Evolutionary conservation across 2,888 invertebrate genomes (phyloP), one percentile per base, ranked within the genome.

Genomic region (Ctena decussata): DNA sequence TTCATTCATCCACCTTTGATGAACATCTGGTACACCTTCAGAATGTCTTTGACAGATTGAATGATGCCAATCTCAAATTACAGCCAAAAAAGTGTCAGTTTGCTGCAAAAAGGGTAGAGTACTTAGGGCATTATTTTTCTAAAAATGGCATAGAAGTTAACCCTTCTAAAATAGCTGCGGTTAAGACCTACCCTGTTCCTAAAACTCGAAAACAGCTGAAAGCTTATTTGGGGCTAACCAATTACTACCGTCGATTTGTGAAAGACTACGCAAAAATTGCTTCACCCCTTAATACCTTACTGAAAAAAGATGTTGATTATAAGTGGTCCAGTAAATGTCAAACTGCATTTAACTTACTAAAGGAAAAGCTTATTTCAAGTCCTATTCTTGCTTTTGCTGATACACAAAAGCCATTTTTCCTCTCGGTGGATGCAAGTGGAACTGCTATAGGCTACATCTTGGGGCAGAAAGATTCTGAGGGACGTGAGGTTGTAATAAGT

Each of bases 191-290:
- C 72, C 89, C 89, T 8, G 18, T 32, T 15, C 91, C 90, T 27
- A 82, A 81, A 46, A 81, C 71, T 12, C 79, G 72, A 32, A 82
- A 82, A 57, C 41, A 86, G 24, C 76, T 89, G 15, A 71, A 79
- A 37, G 27, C 41, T 21, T 86, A 85, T 46, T 53, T 90, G 32
- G 89, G 91, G 0, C 37, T 89, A 0, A 77, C 78, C 15, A 82
- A 86, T 30, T 87, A 87, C 44, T 90, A 89, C 30, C 71, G 89
- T 11, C 70, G 77, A 21, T 90, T 90, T 78, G 80, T 89, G 1
- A 37, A 65, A 15, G 75, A 81, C 5, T 91, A 84, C 86, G 78
- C 89, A n/a, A 65, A 78, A 57, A 82, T 89, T 18, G 86, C 89
- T 11, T 3, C 37, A 30, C 89, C 92, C 1, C 49, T 91, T 8